Conservation (phyloP, 1,140 invertebrate species). For the Apis mellifera region DNA sequence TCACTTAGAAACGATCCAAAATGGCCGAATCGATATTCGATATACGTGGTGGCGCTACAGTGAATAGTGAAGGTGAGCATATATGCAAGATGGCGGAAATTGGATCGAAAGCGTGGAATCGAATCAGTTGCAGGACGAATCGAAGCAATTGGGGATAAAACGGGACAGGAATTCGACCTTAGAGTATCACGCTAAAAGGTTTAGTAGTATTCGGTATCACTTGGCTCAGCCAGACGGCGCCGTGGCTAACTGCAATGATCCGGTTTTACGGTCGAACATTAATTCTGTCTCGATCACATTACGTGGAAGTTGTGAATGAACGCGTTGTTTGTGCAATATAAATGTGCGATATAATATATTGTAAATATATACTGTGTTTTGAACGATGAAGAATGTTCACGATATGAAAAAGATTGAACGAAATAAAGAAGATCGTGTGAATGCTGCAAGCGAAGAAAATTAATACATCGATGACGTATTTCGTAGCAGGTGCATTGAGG, state of each 20-base stretch:
- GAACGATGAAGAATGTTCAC: not conserved
- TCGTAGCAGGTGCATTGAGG: not conserved
- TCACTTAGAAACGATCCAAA: conserved; percentile 7
- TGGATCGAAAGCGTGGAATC: not conserved
- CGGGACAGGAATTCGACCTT: conserved; percentile 23
- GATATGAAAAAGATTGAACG: not conserved
- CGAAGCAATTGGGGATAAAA: conserved; percentile 23
- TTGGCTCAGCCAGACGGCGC: not conserved
- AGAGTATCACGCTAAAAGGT: conserved; percentile 32
- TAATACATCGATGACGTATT: not conserved
- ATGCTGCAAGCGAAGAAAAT: not conserved
- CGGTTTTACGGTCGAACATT: conserved; percentile 29
- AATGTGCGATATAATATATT: too few species aligned
- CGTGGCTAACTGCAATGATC: conserved; percentile 8
- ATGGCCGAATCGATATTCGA: not conserved
- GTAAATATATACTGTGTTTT: not conserved
- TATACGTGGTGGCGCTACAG: too few species aligned
- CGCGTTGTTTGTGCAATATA: not conserved
- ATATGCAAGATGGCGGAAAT: not conserved
- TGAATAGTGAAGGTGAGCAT: too few species aligned
- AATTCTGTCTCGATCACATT: not conserved
- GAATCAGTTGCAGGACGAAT: not conserved
- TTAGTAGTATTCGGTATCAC: not conserved
- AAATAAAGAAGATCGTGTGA: not conserved
- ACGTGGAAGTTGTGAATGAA: not conserved